A percentile compares a stretch with the other conserved stretches of the same genome.
These are phyloP conservation scores for Bilobella aurantiaca DNA, from an alignment of 1,140 invertebrate species.

Conservation along the genomic window DNA sequence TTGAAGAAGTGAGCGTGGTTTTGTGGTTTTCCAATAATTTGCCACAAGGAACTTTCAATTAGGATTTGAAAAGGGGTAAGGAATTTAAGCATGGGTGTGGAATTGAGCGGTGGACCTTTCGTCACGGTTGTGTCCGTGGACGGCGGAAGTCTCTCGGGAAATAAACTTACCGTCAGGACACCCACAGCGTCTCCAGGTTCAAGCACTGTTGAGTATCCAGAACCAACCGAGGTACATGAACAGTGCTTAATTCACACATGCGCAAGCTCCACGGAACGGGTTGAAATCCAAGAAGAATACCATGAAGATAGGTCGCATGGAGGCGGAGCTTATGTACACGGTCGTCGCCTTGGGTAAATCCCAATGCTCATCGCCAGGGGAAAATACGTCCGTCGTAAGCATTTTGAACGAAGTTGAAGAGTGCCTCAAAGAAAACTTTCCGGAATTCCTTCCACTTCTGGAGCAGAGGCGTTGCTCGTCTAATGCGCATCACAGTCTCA, in stretches of 20 bases:
- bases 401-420: slow-evolving; percentile 16
- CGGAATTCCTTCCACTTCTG: background rate
- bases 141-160: slow-evolving; percentile 29
- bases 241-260: background rate
- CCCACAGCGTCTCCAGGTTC: slow-evolving; percentile 6
- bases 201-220: slow-evolving; percentile 5
- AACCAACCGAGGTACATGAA: too few species aligned
- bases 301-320: background rate
- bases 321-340: slow-evolving; percentile 28
- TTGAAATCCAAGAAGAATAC: background rate
- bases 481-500: background rate
- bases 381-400: slow-evolving; percentile 31
- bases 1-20: too few species aligned
- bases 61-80: too few species aligned
- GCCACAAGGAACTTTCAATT: too few species aligned
- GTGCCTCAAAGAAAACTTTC: background rate
- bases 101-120: slow-evolving; percentile 24
- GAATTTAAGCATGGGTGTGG: background rate
- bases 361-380: background rate
- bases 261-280: background rate
- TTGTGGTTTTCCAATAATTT: too few species aligned
- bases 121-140: slow-evolving; percentile 34
- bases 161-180: slow-evolving; percentile 34
- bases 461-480: background rate
- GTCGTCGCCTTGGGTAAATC: slow-evolving; percentile 30